Conservation (phyloP, 2,113 vertebrate genomes). For the Mesoclemmys tuberculata region DNA sequence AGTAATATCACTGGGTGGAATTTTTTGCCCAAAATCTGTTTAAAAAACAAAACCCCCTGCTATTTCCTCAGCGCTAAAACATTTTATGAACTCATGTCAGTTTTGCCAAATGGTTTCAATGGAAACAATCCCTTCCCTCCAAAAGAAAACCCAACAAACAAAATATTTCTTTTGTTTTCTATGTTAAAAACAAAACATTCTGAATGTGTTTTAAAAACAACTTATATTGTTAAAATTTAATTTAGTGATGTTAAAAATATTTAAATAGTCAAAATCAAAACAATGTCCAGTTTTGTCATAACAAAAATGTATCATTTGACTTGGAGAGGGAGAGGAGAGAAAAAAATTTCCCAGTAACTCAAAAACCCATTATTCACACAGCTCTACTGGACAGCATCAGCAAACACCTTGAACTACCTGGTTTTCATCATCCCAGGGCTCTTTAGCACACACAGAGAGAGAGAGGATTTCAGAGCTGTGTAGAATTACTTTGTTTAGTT, state of each 20-base stretch:
- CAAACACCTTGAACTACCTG: not conserved
- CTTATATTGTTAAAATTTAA: not conserved
- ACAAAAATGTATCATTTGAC: not conserved
- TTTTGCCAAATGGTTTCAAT: not conserved
- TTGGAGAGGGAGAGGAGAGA: too few relatives aligned
- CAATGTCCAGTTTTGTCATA: not conserved
- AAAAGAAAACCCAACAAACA: not conserved
- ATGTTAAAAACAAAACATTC: not conserved
- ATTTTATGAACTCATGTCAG: not conserved
- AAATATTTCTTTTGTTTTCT: not conserved
- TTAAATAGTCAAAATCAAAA: not conserved
- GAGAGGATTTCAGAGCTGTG: not conserved
- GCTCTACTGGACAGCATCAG: not conserved
- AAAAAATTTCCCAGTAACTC: not conserved
- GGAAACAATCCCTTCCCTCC: not conserved
- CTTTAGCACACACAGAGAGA: not conserved
- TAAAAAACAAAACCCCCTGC: not conserved
- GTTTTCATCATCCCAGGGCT: not conserved
- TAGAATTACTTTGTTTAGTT: not conserved
- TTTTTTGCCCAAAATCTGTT: too few relatives aligned
- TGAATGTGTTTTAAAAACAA: not conserved
- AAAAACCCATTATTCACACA: not conserved
- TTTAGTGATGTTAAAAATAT: not conserved
- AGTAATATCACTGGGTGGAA: not conserved
- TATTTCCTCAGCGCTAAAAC: not conserved